These are phyloP conservation scores for Xanthorhoe spadicearia DNA, from an alignment of 2,888 invertebrate genomes.

Conservation along the genomic window DNA sequence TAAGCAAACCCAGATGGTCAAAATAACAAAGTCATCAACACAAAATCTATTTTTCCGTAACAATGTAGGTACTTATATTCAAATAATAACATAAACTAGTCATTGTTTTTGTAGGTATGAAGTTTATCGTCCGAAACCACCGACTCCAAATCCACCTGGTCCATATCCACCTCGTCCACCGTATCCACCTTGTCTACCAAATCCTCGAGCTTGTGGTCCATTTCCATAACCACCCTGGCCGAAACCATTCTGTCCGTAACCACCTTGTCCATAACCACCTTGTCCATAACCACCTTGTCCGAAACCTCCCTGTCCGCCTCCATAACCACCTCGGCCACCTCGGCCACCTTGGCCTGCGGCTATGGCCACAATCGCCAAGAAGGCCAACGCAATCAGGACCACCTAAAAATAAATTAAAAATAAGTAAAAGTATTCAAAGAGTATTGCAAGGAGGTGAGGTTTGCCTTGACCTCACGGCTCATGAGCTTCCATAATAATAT, in stretches of 20 bases:
- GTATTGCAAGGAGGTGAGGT: background rate
- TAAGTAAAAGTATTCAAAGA: background rate
- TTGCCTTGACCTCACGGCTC: background rate
- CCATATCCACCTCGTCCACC: background rate
- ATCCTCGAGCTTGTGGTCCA: too few relatives aligned
- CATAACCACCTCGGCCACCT: slow-evolving; percentile 39
- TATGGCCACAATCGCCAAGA: slow-evolving; percentile 23
- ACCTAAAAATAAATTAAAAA: slow-evolving; percentile 19
- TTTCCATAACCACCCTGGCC: background rate
- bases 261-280: slow-evolving; percentile 3
- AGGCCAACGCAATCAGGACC: slow-evolving; percentile 17
- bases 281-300: slow-evolving; percentile 11
- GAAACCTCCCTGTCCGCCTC: slow-evolving; percentile 25
- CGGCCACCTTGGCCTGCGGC: slow-evolving; percentile 32
- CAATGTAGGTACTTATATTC: background rate
- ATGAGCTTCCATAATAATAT: background rate
- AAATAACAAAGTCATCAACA: background rate
- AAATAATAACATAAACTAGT: background rate
- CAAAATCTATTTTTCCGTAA: background rate
- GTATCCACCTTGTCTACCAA: background rate
- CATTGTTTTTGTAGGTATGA: background rate
- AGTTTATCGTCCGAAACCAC: slow-evolving; percentile 1
- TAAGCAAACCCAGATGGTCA: too few relatives aligned
- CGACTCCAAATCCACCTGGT: slow-evolving; percentile 7
- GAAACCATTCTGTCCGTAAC: slow-evolving; percentile 4